Conservation (phyloP, 2,797 vertebrate genomes). For the Chloroceryle inda region DNA sequence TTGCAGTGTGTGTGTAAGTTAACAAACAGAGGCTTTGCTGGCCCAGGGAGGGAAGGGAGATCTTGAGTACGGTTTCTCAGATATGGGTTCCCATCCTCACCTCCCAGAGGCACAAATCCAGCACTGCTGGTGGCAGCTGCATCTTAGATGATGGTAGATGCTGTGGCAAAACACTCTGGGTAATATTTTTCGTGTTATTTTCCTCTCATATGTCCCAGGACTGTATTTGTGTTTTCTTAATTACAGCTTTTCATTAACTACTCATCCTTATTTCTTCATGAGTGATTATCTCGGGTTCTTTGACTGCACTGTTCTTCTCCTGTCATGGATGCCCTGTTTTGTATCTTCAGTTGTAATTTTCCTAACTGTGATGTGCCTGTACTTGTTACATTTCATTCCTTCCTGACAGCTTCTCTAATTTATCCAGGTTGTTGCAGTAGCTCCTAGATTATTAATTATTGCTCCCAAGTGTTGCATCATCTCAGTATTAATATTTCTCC, state of each 20-base stretch:
- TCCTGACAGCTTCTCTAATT: conserved; percentile 33
- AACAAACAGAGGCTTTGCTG: background rate
- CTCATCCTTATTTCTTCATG: conserved; percentile 56
- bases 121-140: background rate
- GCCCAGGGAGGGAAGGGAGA: background rate
- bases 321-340: background rate
- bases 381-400: background rate
- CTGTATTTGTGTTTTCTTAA: conserved; percentile 40
- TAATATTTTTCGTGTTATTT: conserved; percentile 12
- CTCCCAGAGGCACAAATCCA: background rate
- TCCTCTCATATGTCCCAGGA: background rate
- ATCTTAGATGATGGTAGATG: background rate
- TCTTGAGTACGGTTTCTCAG: background rate
- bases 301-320: background rate
- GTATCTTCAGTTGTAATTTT: conserved; percentile 4
- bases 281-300: conserved; percentile 27
- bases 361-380: background rate
- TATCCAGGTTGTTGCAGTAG: background rate
- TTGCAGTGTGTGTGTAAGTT: background rate
- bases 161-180: background rate
- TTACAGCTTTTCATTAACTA: conserved; percentile 52
- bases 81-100: background rate
- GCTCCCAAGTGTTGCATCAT: background rate
- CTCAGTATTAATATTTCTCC: background rate
- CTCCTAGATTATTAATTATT: conserved; percentile 4